phyloP scores from a whole-genome alignment of 2,797 vertebrate species.

The Sphaeramia orbicularis region DNA sequence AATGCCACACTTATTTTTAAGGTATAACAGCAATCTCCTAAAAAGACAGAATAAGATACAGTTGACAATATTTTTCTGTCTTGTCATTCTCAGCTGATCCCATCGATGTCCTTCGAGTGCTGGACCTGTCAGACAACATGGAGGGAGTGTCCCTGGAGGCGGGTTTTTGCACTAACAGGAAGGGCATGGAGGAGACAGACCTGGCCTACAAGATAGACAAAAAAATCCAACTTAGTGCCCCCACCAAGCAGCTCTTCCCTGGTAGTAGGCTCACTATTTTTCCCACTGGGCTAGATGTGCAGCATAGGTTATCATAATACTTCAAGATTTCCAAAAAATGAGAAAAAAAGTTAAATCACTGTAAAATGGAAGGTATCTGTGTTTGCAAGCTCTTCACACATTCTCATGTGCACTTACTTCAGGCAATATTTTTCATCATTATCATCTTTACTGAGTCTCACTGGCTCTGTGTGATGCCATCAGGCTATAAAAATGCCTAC shows the following conservation, averaged over 20 bases:
- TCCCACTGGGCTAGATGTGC: not conserved
- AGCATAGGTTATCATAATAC: slow-evolving; percentile 18
- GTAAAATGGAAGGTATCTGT: slow-evolving; percentile 35
- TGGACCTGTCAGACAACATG: slow-evolving; percentile 85
- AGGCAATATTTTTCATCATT: slow-evolving; percentile 58
- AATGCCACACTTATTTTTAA: not conserved
- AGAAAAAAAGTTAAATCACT: slow-evolving; percentile 3
- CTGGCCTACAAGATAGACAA: slow-evolving; percentile 88
- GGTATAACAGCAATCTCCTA: slow-evolving; percentile 7
- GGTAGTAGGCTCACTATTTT: slow-evolving; percentile 74
- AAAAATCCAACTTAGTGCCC: slow-evolving; percentile 85
- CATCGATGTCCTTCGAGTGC: slow-evolving; percentile 85
- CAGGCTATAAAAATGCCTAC: slow-evolving; percentile 54
- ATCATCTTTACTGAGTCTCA: slow-evolving; percentile 59
- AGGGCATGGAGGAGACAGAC: slow-evolving; percentile 80
- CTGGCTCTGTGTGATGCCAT: slow-evolving; percentile 42
- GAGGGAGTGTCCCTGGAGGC: slow-evolving; percentile 86
- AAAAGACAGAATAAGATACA: slow-evolving; percentile 6
- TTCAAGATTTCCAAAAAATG: slow-evolving; percentile 7
- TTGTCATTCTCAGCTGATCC: slow-evolving; percentile 70
- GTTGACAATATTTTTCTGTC: slow-evolving; percentile 32
- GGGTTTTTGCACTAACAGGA: slow-evolving; percentile 88
- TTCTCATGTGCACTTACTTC: slow-evolving; percentile 11
- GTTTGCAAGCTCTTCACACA: slow-evolving; percentile 31
- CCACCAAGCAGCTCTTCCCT: slow-evolving; percentile 90